Percentiles rank a stretch among this genome's conserved stretches.
phyloP scores from a whole-genome alignment of 2,113 vertebrate genomes.

The Coreoperca whiteheadi region DNA sequence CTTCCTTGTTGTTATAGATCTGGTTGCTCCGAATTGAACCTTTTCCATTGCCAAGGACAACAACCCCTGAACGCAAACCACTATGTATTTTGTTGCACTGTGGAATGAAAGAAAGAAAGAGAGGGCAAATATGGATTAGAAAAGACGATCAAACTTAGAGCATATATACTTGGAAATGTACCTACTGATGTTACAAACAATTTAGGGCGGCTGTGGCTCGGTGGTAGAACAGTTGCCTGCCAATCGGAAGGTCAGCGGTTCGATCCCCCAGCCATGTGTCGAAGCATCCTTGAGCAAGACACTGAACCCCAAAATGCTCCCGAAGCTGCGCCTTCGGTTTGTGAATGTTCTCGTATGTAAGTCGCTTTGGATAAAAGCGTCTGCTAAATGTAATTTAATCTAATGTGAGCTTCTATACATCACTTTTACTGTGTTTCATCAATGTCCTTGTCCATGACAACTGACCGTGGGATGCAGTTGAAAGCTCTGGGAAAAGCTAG shows the following conservation, averaged over 20 bases:
- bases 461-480: background rate
- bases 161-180: background rate
- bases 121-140: background rate
- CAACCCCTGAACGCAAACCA: slow-evolving; percentile 92
- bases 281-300: too few relatives aligned
- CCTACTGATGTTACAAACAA: background rate
- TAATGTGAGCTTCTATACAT: background rate
- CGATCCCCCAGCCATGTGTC: too few relatives aligned
- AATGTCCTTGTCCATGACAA: background rate
- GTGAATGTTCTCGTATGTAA: too few relatives aligned
- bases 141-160: background rate
- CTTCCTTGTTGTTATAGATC: slow-evolving; percentile 96
- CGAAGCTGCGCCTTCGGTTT: too few relatives aligned
- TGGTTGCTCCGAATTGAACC: slow-evolving; percentile 92
- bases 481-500: background rate
- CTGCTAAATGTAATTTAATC: too few relatives aligned
- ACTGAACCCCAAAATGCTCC: too few relatives aligned
- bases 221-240: too few relatives aligned
- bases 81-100: slow-evolving; percentile 96
- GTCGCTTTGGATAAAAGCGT: too few relatives aligned
- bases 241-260: too few relatives aligned
- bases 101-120: slow-evolving; percentile 11
- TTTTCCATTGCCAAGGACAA: slow-evolving; percentile 92
- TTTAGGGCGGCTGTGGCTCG: too few relatives aligned
- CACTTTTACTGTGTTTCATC: background rate